Percentiles rank a stretch among this genome's conserved stretches.
These are phyloP conservation scores for Fundulus diaphanus DNA, from an alignment of 2,797 vertebrate genomes.

Conservation along the genomic window DNA sequence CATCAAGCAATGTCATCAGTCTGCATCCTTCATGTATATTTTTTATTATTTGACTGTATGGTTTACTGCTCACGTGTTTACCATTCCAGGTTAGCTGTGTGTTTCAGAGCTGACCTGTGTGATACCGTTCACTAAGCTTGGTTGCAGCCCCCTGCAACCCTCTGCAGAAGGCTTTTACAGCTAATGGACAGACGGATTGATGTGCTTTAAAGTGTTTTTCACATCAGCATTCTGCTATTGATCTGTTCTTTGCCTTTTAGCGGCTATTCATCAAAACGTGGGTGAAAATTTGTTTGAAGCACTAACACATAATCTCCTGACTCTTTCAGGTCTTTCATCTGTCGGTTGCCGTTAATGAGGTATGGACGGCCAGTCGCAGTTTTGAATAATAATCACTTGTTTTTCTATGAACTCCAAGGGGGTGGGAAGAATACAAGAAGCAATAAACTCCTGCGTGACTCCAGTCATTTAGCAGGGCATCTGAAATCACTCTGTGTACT, in stretches of 20 bases:
- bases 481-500: background rate
- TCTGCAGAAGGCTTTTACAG: background rate
- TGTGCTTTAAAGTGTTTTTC: conserved; percentile 7
- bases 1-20: background rate
- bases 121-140: background rate
- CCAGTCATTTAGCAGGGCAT: background rate
- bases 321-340: conserved; percentile 8
- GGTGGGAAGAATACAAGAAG: conserved; percentile 8
- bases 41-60: background rate
- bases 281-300: conserved; percentile 13
- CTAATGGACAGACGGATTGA: conserved; percentile 9
- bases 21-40: background rate
- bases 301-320: conserved; percentile 2
- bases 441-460: conserved; percentile 3
- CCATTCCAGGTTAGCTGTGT: background rate
- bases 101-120: background rate
- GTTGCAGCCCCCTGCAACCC: background rate
- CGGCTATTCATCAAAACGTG: conserved; percentile 5
- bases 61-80: background rate
- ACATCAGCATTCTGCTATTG: conserved; percentile 4
- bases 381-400: conserved; percentile 16
- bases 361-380: conserved; percentile 4
- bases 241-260: conserved; percentile 10
- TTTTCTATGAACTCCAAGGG: conserved; percentile 3
- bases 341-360: conserved; percentile 3